Percentiles rank a stretch among this genome's conserved stretches.
These are phyloP conservation scores for Sepiola atlantica DNA, from an alignment of 2,888 invertebrate species.

Conservation along the genomic window DNA sequence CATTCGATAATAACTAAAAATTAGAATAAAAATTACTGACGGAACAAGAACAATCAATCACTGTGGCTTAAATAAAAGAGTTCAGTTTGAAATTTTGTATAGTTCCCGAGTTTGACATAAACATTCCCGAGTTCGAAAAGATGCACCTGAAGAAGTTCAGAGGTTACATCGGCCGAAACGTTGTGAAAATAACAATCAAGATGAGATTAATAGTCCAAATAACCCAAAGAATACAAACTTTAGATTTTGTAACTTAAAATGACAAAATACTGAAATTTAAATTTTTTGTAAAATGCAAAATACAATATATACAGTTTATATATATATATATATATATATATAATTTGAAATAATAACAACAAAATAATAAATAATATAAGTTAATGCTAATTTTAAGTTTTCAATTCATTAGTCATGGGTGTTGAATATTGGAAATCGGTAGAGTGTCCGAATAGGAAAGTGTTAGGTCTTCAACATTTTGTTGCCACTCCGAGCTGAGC, in stretches of 20 bases:
- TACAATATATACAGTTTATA: not conserved
- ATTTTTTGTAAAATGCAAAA: constrained; percentile 6
- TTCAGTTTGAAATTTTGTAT: no score
- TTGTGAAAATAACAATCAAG: no score
- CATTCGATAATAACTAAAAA: no score
- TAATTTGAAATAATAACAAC: not conserved
- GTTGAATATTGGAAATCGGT: constrained; percentile 33
- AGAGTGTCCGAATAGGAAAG: not conserved
- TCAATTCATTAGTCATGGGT: not conserved
- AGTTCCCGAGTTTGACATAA: no score
- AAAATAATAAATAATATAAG: not conserved
- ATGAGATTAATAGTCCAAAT: no score
- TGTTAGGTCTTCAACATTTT: constrained; percentile 24
- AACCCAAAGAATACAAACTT: no score
- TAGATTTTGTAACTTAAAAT: not conserved
- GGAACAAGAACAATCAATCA: no score
- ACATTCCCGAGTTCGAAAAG: no score
- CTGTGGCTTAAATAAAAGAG: no score
- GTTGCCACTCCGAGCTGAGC: not conserved
- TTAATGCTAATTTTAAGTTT: not conserved
- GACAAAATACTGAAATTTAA: not conserved
- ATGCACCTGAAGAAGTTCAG: no score
- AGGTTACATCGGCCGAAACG: no score
- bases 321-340: not conserved
- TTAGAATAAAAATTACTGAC: no score